These are phyloP conservation scores for Priocnemis perturbator DNA, from an alignment of 2,888 invertebrate species.

Conservation along the genomic window DNA sequence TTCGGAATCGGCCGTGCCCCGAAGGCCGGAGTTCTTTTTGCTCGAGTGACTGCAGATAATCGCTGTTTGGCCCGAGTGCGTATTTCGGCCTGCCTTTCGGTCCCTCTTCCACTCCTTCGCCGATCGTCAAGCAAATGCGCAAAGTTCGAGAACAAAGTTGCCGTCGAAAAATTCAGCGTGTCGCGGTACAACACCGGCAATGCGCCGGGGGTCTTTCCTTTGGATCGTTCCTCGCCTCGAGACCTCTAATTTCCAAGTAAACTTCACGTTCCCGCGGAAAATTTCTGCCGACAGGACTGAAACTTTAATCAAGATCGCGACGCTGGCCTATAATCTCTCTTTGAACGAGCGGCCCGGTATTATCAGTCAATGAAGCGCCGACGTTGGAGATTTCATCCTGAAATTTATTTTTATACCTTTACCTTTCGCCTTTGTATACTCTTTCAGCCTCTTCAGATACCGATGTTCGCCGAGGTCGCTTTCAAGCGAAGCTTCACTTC, in stretches of 20 bases:
- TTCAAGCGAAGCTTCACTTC: background rate
- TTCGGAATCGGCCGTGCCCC: too few relatives aligned
- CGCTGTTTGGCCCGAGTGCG: too few relatives aligned
- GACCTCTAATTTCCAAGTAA: slow-evolving; percentile 15
- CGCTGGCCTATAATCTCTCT: slow-evolving; percentile 9
- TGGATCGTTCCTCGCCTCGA: background rate
- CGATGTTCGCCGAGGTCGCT: background rate
- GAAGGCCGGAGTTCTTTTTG: too few relatives aligned
- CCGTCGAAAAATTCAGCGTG: too few relatives aligned
- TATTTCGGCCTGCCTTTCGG: too few relatives aligned
- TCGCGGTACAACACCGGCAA: too few relatives aligned
- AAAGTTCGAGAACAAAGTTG: too few relatives aligned
- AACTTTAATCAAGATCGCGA: slow-evolving; percentile 12
- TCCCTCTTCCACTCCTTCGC: too few relatives aligned
- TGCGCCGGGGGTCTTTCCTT: too few relatives aligned
- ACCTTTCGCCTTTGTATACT: background rate
- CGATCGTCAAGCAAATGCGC: too few relatives aligned
- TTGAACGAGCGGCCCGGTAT: background rate
- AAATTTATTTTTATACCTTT: background rate
- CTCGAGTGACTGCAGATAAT: too few relatives aligned
- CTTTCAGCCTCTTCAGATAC: background rate
- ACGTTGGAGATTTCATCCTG: background rate
- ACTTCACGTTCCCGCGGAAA: slow-evolving; percentile 7
- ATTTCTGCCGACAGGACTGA: background rate
- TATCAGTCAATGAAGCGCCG: slow-evolving; percentile 14